Percentiles rank a stretch among this genome's conserved stretches.
Conservation (phyloP, 2,888 invertebrate species). For the Eupeodes latifasciatus region DNA sequence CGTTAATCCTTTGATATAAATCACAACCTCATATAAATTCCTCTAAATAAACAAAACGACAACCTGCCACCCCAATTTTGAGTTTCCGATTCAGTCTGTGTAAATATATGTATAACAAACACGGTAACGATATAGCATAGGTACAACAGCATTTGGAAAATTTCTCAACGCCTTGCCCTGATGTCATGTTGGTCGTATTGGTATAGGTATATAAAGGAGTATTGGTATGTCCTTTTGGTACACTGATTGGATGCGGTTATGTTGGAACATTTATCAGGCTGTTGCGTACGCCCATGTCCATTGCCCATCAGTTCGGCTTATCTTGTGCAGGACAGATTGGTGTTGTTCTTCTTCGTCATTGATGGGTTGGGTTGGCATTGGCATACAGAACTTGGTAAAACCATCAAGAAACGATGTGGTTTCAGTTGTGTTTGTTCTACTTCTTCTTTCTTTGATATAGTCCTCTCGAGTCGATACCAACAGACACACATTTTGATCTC, state of each 20-base stretch:
- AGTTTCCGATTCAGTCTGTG: slow-evolving; percentile 40
- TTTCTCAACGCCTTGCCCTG: neutral
- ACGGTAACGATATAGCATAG: neutral
- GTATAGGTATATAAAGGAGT: too few species aligned
- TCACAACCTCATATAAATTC: slow-evolving; percentile 71
- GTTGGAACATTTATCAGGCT: slow-evolving; percentile 67
- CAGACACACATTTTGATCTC: neutral
- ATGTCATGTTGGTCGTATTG: neutral
- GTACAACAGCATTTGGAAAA: too few species aligned
- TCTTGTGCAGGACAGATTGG: neutral
- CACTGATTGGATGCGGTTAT: slow-evolving; percentile 66
- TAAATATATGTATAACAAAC: slow-evolving; percentile 18
- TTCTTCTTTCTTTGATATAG: slow-evolving; percentile 1
- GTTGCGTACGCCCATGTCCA: slow-evolving; percentile 36
- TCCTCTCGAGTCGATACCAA: neutral
- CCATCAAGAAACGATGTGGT: slow-evolving; percentile 35
- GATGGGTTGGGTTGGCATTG: neutral
- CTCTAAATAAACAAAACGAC: slow-evolving; percentile 66
- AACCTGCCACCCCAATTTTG: neutral
- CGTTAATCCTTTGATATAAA: slow-evolving; percentile 73
- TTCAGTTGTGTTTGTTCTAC: slow-evolving; percentile 54
- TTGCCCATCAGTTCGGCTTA: slow-evolving; percentile 3
- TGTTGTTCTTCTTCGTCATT: slow-evolving; percentile 1
- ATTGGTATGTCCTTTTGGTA: slow-evolving; percentile 41
- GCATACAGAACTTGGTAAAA: slow-evolving; percentile 22